Evolutionary conservation across 1,140 invertebrate genomes (phyloP).

Genomic region (Alviniconcha marisindica): DNA sequence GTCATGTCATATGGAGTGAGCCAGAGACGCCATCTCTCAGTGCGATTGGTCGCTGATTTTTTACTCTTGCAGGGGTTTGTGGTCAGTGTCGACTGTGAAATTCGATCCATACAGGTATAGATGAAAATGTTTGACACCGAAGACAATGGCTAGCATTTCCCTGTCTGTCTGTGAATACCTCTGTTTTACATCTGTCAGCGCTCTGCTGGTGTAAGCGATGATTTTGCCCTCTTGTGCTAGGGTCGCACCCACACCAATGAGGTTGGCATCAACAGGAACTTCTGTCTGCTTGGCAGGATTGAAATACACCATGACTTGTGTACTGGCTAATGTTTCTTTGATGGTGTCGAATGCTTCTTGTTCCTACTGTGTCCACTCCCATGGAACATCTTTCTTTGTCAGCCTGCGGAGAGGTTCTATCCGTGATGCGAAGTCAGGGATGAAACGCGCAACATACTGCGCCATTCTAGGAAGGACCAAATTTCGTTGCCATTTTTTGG

Average conservation of each 20-base stretch:
- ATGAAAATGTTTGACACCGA: constrained; percentile 74
- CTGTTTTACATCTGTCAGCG: too few species aligned
- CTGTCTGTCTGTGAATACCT: constrained; percentile 75
- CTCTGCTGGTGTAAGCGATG: constrained; percentile 52
- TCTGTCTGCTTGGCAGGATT: constrained; percentile 14
- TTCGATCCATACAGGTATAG: constrained; percentile 74
- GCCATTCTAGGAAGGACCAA: constrained; percentile 44
- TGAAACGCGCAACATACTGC: constrained; percentile 45
- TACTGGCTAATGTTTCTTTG: too few species aligned
- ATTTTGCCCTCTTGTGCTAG: constrained; percentile 46
- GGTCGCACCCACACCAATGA: constrained; percentile 44
- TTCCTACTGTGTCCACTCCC: constrained; percentile 35
- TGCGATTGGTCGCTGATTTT: constrained; percentile 52
- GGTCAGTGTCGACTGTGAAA: constrained; percentile 73
- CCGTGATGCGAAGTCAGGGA: constrained; percentile 38
- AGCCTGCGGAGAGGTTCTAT: constrained; percentile 40
- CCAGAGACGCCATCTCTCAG: constrained; percentile 57
- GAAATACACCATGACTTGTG: constrained; percentile 29
- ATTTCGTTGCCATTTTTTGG: constrained; percentile 40
- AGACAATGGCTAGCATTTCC: constrained; percentile 74
- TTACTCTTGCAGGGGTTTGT: constrained; percentile 59
- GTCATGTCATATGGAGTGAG: constrained; percentile 49
- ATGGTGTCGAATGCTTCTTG: constrained; percentile 42
- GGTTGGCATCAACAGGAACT: constrained; percentile 46
- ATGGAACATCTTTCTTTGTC: constrained; percentile 35